Conservation (phyloP, 1,140 invertebrate genomes). For the Drosophila kikkawai region DNA sequence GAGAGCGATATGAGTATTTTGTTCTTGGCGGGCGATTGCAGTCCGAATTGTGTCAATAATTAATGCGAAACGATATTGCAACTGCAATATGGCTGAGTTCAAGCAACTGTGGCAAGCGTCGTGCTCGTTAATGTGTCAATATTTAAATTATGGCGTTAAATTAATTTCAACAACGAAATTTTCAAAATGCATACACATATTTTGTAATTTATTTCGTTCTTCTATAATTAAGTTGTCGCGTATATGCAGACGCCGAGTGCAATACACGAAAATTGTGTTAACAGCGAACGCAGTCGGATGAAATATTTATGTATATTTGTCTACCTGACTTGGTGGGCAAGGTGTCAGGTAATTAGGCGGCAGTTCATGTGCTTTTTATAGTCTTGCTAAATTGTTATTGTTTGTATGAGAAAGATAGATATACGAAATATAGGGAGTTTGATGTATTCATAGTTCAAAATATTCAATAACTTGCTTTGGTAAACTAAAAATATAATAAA, state of each 20-base stretch:
- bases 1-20: conserved; percentile 18
- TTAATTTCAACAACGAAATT: conserved; percentile 41
- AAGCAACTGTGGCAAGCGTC: conserved; percentile 45
- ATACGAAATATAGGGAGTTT: background rate
- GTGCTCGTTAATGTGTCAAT: conserved; percentile 69
- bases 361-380: conserved; percentile 8
- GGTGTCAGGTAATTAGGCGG: conserved; percentile 23
- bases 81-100: conserved; percentile 55
- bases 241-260: conserved; percentile 57
- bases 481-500: background rate
- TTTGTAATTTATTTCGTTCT: conserved; percentile 34
- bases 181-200: conserved; percentile 29
- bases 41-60: conserved; percentile 39
- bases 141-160: conserved; percentile 58
- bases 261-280: conserved; percentile 66
- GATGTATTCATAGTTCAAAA: background rate
- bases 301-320: conserved; percentile 15
- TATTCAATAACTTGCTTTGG: background rate
- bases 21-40: conserved; percentile 27
- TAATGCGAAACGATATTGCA: conserved; percentile 41
- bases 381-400: conserved; percentile 9
- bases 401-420: background rate
- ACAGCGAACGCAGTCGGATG: conserved; percentile 13
- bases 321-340: conserved; percentile 6
- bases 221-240: conserved; percentile 42